Percentiles rank a stretch among this genome's conserved stretches.
Evolutionary conservation across 1,140 invertebrate genomes (phyloP).

Genomic region (Zaprionus ornatus): DNA sequence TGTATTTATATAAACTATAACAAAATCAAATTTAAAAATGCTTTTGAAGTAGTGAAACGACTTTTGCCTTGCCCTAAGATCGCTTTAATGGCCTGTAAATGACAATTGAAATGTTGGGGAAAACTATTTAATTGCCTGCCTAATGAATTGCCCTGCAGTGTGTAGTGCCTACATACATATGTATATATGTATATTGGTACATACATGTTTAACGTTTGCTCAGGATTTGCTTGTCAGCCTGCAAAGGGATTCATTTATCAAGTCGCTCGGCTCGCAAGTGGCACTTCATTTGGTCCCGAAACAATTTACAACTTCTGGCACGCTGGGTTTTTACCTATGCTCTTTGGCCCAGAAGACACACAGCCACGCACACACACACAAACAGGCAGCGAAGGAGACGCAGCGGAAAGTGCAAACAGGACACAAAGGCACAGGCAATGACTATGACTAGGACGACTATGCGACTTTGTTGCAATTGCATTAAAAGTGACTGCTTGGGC

Average conservation of each 20-base stretch:
- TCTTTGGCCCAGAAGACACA: constrained; percentile 41
- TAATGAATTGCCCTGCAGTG: constrained; percentile 14
- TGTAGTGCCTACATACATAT: neutral
- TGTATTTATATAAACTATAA: neutral
- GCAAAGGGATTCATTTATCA: constrained; percentile 43
- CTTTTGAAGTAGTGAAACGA: neutral
- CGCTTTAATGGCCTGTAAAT: neutral
- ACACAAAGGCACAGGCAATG: constrained; percentile 33
- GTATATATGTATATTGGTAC: neutral
- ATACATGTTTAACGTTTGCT: neutral
- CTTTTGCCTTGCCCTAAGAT: neutral
- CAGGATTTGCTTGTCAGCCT: constrained; percentile 26
- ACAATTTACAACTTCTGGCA: constrained; percentile 34
- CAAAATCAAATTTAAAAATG: neutral
- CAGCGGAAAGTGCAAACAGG: constrained; percentile 44
- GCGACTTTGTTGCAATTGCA: constrained; percentile 53
- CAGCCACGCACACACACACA: constrained; percentile 4
- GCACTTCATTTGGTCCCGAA: constrained; percentile 33
- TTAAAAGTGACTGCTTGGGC: constrained; percentile 48
- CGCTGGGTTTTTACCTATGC: constrained; percentile 60
- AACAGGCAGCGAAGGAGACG: neutral
- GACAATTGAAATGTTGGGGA: neutral
- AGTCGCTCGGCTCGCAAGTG: constrained; percentile 26
- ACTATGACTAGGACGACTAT: constrained; percentile 39
- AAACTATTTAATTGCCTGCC: constrained; percentile 26